phyloP scores from a whole-genome alignment of 64 coral and sea anemone genomes.

The Stichodactyla helianthus region DNA sequence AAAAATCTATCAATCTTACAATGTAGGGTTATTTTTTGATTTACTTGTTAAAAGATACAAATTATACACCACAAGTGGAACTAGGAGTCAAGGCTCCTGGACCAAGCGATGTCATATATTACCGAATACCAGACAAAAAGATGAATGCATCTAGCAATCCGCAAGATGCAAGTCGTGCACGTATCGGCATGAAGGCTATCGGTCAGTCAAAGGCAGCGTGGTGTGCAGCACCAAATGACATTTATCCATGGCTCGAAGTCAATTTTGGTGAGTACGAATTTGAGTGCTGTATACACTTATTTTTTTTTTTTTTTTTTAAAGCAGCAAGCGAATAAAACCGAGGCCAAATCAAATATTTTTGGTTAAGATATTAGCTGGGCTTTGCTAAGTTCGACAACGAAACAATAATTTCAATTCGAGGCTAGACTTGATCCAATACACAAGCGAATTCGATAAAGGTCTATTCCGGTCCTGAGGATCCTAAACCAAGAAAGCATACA shows the following conservation, averaged over 20 bases:
- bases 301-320: too few species aligned
- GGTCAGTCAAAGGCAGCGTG: not conserved
- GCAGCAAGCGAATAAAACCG: too few species aligned
- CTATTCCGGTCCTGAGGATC: too few species aligned
- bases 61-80: not conserved
- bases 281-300: not conserved
- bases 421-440: too few species aligned
- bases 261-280: not conserved
- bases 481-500: too few species aligned
- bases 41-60: not conserved
- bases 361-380: too few species aligned
- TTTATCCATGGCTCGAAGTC: not conserved
- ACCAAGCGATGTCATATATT: not conserved
- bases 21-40: not conserved
- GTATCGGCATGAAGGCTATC: not conserved
- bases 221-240: not conserved
- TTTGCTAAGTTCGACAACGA: too few species aligned
- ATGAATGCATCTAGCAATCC: not conserved
- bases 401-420: too few species aligned
- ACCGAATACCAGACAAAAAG: not conserved
- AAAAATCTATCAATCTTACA: too few species aligned
- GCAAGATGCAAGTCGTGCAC: constrained; percentile 11
- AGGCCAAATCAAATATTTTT: too few species aligned
- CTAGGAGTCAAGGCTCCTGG: not conserved
- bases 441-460: too few species aligned